phyloP scores from a whole-genome alignment of 2,888 invertebrate species.

The Drosophila sordidula region DNA sequence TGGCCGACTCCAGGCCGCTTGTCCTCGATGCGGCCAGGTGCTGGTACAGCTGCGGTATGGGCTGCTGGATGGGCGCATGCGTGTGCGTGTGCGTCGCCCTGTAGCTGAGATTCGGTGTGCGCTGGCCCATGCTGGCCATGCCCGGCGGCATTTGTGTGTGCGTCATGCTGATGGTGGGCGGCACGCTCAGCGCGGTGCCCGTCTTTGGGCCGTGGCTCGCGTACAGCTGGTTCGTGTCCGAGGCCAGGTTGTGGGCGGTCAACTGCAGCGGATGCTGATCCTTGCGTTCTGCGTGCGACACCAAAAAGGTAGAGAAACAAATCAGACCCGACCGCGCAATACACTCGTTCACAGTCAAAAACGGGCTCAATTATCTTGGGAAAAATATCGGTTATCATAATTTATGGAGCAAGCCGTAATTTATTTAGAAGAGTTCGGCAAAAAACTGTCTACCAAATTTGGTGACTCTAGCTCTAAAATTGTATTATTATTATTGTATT shows the following conservation, averaged over 20 bases:
- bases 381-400: no score
- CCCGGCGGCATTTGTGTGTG: conserved; percentile 81
- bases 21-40: conserved; percentile 14
- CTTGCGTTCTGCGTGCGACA: conserved; percentile 76
- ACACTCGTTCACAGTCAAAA: no score
- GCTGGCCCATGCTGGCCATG: conserved; percentile 71
- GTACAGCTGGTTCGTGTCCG: conserved; percentile 73
- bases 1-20: conserved; percentile 31
- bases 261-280: conserved; percentile 77
- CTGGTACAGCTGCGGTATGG: conserved; percentile 62
- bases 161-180: conserved; percentile 76
- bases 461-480: no score
- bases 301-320: not conserved
- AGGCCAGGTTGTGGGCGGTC: conserved; percentile 78
- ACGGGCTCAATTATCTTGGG: no score
- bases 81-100: conserved; percentile 48
- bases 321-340: no score
- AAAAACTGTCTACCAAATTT: no score
- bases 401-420: no score
- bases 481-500: no score
- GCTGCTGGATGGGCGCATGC: conserved; percentile 54
- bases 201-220: conserved; percentile 48
- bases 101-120: conserved; percentile 70
- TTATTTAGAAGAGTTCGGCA: no score
- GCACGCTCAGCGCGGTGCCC: conserved; percentile 72